Conservation (phyloP, 2,113 vertebrate species). For the Forbesichthys papilliferus region DNA sequence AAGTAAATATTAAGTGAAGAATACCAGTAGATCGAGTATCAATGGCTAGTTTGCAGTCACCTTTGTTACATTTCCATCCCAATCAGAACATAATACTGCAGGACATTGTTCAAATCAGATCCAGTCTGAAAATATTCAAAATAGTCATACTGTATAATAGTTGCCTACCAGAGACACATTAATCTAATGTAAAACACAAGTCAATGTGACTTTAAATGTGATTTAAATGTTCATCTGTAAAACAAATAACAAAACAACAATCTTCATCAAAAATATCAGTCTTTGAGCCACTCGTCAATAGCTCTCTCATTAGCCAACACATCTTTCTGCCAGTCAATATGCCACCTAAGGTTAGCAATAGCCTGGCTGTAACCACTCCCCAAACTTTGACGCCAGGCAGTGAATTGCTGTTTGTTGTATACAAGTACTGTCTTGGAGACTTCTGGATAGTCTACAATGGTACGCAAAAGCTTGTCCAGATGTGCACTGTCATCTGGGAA, state of each 20-base stretch:
- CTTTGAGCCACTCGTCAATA: slow-evolving; percentile 82
- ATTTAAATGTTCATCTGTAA: background rate
- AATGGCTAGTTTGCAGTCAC: background rate
- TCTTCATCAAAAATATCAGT: slow-evolving; percentile 1
- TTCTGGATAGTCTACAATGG: slow-evolving; percentile 84
- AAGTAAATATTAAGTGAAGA: no score
- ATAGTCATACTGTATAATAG: background rate
- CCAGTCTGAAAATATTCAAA: background rate
- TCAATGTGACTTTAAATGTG: no score
- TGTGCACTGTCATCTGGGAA: slow-evolving; percentile 73
- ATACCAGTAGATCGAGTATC: no score
- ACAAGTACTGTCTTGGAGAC: slow-evolving; percentile 82
- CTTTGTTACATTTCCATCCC: background rate
- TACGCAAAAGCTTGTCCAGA: slow-evolving; percentile 82
- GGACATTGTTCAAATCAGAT: background rate
- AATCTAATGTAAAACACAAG: no score
- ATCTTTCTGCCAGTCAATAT: slow-evolving; percentile 88
- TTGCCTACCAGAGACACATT: no score
- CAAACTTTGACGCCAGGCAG: slow-evolving; percentile 81
- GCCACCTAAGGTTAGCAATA: slow-evolving; percentile 91
- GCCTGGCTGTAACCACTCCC: slow-evolving; percentile 84
- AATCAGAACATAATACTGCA: background rate
- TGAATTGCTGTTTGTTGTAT: slow-evolving; percentile 88
- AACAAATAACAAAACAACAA: background rate
- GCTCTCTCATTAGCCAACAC: slow-evolving; percentile 75